phyloP scores from a whole-genome alignment of 2,113 vertebrate genomes.

The Pelvicachromis taeniatus region DNA sequence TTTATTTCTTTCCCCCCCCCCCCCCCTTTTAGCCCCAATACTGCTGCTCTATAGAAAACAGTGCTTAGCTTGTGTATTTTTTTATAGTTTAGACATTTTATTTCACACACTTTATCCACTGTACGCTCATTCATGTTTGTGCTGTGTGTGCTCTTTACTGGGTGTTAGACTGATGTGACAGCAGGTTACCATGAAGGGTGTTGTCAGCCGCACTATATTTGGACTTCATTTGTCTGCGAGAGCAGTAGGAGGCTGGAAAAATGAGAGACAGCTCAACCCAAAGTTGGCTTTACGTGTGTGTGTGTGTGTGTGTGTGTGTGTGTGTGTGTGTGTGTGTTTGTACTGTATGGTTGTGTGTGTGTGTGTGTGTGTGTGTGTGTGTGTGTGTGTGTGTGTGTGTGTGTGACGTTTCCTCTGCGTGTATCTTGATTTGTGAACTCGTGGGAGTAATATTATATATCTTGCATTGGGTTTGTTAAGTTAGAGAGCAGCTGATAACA shows the following conservation, averaged over 20 bases:
- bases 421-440: slow-evolving; percentile 18
- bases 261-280: slow-evolving; percentile 4
- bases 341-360: no score
- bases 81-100: neutral
- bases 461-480: slow-evolving; percentile 12
- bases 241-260: slow-evolving; percentile 30
- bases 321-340: neutral
- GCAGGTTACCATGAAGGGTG: neutral
- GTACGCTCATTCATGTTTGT: neutral
- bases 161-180: neutral
- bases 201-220: slow-evolving; percentile 31
- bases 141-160: neutral
- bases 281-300: neutral
- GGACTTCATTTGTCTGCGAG: slow-evolving; percentile 17
- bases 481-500: slow-evolving; percentile 24
- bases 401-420: neutral
- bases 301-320: neutral
- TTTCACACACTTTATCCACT: neutral
- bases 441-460: slow-evolving; percentile 14
- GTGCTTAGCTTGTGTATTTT: neutral
- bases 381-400: neutral
- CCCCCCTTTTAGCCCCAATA: neutral
- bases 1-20: no score
- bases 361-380: neutral
- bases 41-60: neutral